phyloP scores from a whole-genome alignment of 2,113 vertebrate genomes.

The Austrofundulus limnaeus region DNA sequence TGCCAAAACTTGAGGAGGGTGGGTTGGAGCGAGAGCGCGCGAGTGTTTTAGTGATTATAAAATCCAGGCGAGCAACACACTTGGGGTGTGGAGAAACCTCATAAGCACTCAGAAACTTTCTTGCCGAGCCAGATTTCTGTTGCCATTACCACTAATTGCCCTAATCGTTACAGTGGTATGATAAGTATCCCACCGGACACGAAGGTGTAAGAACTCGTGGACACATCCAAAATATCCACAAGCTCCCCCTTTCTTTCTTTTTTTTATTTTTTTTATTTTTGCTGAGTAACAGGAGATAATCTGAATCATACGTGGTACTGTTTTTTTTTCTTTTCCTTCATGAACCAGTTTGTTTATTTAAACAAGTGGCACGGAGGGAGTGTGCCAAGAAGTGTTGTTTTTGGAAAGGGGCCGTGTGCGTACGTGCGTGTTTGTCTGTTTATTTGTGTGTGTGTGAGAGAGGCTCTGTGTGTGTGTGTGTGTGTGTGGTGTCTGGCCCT shows the following conservation, averaged over 20 bases:
- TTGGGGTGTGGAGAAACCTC: conserved; percentile 67
- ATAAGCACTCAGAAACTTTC: conserved; percentile 65
- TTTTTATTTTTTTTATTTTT: conserved; percentile 17
- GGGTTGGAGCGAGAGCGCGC: conserved; percentile 44
- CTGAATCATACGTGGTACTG: conserved; percentile 57
- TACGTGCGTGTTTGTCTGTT: conserved; percentile 27
- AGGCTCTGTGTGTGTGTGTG: conserved; percentile 36
- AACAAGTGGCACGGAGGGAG: conserved; percentile 73
- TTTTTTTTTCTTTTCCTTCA: conserved; percentile 60
- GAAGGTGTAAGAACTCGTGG: conserved; percentile 69
- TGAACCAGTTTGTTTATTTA: conserved; percentile 76
- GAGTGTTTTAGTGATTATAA: conserved; percentile 69
- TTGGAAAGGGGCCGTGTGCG: conserved; percentile 67
- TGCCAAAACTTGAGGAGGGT: conserved; percentile 61
- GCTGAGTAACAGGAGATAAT: conserved; percentile 69
- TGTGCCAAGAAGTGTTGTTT: conserved; percentile 77
- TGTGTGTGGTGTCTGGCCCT: conserved; percentile 65
- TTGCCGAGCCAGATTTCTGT: conserved; percentile 68
- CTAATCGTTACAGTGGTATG: conserved; percentile 68
- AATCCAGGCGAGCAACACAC: conserved; percentile 65
- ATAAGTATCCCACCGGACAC: conserved; percentile 71
- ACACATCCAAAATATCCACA: conserved; percentile 68
- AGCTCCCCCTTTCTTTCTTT: conserved; percentile 37
- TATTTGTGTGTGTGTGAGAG: conserved; percentile 29
- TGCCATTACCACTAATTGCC: conserved; percentile 73